Conservation (phyloP, 2,113 vertebrate species). For the Elanus axillaris region DNA sequence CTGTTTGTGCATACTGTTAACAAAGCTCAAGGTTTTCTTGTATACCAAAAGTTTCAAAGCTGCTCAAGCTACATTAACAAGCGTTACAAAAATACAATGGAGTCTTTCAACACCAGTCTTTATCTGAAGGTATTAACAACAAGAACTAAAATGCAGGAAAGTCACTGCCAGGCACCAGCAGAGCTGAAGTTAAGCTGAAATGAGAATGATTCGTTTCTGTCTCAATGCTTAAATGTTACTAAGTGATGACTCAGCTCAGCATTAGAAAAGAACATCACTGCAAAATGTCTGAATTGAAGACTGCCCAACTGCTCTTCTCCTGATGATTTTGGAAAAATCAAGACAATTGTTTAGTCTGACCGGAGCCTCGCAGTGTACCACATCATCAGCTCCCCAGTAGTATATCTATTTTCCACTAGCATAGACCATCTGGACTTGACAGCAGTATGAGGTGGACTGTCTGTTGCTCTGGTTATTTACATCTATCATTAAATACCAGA, state of each 20-base stretch:
- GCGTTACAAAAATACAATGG: too few species aligned
- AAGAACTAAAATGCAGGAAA: accelerated
- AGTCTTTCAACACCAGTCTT: too few species aligned
- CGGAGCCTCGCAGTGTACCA: neutral
- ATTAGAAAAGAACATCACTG: neutral
- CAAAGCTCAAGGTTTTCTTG: too few species aligned
- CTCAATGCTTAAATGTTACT: neutral
- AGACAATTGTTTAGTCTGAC: neutral
- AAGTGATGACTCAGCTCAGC: neutral
- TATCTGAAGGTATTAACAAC: too few species aligned
- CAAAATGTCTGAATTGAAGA: neutral
- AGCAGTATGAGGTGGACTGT: neutral
- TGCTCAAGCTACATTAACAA: too few species aligned
- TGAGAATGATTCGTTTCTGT: neutral
- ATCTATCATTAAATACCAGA: neutral
- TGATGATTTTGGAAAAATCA: neutral
- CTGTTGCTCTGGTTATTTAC: neutral
- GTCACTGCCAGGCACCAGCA: accelerated
- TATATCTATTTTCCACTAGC: neutral
- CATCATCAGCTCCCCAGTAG: neutral
- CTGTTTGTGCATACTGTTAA: too few species aligned
- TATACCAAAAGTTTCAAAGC: too few species aligned
- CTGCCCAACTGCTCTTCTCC: neutral
- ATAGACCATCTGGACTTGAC: neutral
- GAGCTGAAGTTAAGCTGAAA: neutral